Base-by-base conservation (phyloP, 2,888 invertebrate genomes). In the Oxyteleia sp. region DNA sequence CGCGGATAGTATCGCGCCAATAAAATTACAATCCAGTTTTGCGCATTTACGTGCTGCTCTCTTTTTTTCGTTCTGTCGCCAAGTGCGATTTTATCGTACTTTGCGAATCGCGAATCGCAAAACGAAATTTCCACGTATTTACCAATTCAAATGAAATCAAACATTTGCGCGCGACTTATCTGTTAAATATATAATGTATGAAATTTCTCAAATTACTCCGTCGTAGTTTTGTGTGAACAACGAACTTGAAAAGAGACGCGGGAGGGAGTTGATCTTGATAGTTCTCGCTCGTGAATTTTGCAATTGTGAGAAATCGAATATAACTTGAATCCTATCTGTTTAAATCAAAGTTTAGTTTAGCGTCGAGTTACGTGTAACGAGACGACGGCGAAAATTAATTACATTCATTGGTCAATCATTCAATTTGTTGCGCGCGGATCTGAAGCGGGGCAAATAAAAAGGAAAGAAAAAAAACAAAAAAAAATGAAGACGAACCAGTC, bases 101-200 rank as follows among this genome's bases (percentile, higher is more conserved):
- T 74, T 18, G 29, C 8, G 16, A 38, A 23, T 18, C 20, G 35
- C 10, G 18, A 47, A 43, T 32, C 41, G 13, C 29, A 2, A 3
- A 2, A 11, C 47, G 41, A 49, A 53, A 57, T 43, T 57, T 13
- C 4, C n/a, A 29, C 45, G 32, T 61, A 78, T 78, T 78, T 69
- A 78, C 63, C 43, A 69, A 78, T 69, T 51, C 78, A 69, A 59
- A 61, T 79, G 79, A 63, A 71, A 53, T 45, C 55, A 53, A 55
- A 68, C 53, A 43, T 45, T 68, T 53, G 23, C 23, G 69, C 8
- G 69, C 32, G 61, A 63, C 43, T 68, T 51, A 59, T 61, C 43
- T 16, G 57, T 49, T 69, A 69, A 78, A 69, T 47, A 63, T 78
- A 69, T 69, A 78, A 78, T 69, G 59, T 18, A 53, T 51, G 78